A percentile compares a stretch with the other conserved stretches of the same genome.
Evolutionary conservation across 1,140 invertebrate genomes (phyloP).

Genomic region (Branchinecta lindahli): DNA sequence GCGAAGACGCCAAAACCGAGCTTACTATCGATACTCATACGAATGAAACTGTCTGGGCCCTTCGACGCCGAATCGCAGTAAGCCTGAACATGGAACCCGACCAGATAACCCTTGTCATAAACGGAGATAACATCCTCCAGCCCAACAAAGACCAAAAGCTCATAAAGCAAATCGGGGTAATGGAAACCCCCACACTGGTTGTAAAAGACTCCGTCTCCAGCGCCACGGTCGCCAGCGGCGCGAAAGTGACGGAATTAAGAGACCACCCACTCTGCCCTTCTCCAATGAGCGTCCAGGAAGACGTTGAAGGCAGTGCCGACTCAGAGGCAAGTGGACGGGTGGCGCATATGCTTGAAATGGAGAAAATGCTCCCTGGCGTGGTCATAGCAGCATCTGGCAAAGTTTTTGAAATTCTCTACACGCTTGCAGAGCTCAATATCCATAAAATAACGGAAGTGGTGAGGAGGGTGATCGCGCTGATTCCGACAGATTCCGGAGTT

Average conservation of each 20-base stretch:
- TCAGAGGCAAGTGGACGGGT: conserved; percentile 16
- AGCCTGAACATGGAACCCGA: conserved; percentile 24
- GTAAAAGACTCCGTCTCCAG: conserved; percentile 21
- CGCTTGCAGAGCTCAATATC: conserved; percentile 35
- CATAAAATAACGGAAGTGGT: conserved; percentile 32
- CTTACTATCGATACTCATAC: conserved; percentile 32
- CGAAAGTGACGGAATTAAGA: conserved; percentile 24
- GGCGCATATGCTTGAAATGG: conserved; percentile 26
- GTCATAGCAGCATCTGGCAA: conserved; percentile 37
- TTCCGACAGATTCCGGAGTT: conserved; percentile 37
- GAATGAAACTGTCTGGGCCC: conserved; percentile 34
- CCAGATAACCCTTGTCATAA: conserved; percentile 28
- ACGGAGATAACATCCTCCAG: conserved; percentile 13
- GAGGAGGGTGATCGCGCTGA: conserved; percentile 35
- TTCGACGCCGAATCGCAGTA: conserved; percentile 31
- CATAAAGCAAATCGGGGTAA: conserved; percentile 32
- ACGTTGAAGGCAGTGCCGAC: conserved; percentile 1
- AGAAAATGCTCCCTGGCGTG: conserved; percentile 38
- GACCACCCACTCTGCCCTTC: conserved; percentile 21
- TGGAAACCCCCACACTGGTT: conserved; percentile 29
- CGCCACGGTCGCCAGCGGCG: conserved; percentile 20
- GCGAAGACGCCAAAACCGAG: conserved; percentile 33
- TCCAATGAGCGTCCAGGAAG: conserved; percentile 12
- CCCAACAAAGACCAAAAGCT: conserved; percentile 31
- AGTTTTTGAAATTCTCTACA: conserved; percentile 39